Evolutionary conservation across 2,797 vertebrate genomes (phyloP).

Genomic region (Paedocypris micromegethes): DNA sequence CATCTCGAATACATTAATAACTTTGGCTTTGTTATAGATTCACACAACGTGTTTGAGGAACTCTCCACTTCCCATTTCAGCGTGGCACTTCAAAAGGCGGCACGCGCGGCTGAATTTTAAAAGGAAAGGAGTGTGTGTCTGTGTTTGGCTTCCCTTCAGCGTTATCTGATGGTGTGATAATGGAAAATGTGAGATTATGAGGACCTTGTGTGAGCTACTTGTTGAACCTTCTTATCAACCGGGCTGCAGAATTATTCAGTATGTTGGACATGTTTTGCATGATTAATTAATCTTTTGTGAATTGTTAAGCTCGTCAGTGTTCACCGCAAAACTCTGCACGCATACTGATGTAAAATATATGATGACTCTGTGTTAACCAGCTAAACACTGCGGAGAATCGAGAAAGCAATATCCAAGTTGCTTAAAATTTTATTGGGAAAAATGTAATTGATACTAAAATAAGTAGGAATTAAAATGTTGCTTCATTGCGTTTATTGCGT

Average conservation of each 20-base stretch:
- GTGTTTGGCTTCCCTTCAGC: background rate
- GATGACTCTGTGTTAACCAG: background rate
- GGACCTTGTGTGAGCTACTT: conserved; percentile 38
- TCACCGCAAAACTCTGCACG: background rate
- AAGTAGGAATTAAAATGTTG: too few relatives aligned
- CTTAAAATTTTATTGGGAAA: too few relatives aligned
- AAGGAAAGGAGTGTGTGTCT: background rate
- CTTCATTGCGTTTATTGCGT: too few relatives aligned
- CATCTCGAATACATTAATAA: conserved; percentile 17
- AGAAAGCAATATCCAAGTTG: too few relatives aligned
- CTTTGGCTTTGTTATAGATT: conserved; percentile 15
- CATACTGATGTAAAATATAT: conserved; percentile 1
- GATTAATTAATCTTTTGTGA: conserved; percentile 46
- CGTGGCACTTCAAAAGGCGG: background rate
- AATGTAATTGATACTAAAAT: too few relatives aligned
- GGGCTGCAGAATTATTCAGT: conserved; percentile 47
- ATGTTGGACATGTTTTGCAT: conserved; percentile 47
- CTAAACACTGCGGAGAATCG: too few relatives aligned
- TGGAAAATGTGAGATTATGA: conserved; percentile 49
- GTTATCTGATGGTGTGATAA: conserved; percentile 50
- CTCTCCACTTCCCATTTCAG: conserved; percentile 19
- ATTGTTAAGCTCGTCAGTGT: conserved; percentile 10
- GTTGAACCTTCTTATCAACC: conserved; percentile 51
- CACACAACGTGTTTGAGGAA: conserved; percentile 10
- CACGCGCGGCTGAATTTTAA: conserved; percentile 13